Conservation (phyloP, 1,140 invertebrate species). For the Paraescarpia echinospica region DNA sequence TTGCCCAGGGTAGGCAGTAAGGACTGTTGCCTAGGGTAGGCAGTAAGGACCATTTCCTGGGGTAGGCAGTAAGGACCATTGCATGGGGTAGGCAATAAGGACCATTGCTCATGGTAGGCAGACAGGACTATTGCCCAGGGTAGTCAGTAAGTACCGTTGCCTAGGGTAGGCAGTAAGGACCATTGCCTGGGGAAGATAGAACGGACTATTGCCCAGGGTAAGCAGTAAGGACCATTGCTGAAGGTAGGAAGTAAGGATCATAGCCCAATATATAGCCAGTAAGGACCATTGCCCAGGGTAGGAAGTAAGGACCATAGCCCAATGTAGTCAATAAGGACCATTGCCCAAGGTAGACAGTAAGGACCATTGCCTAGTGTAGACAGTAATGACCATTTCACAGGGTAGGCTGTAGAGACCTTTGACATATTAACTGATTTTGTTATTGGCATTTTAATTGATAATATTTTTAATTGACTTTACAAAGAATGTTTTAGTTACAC, state of each 20-base stretch:
- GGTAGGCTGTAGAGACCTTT: background rate
- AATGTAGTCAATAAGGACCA: background rate
- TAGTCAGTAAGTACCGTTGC: background rate
- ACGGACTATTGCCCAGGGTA: background rate
- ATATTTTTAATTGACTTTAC: too few relatives aligned
- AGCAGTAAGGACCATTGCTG: background rate
- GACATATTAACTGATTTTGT: too few relatives aligned
- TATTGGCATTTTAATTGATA: too few relatives aligned
- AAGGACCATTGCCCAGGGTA: background rate
- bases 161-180: background rate
- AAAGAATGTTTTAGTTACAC: too few relatives aligned
- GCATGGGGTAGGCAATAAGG: background rate
- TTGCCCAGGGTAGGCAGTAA: background rate
- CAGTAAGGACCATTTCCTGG: background rate
- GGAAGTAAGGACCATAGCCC: background rate
- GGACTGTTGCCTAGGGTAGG: background rate
- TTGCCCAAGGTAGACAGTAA: background rate
- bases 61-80: background rate
- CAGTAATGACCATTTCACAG: background rate
- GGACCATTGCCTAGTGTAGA: background rate
- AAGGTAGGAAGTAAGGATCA: background rate
- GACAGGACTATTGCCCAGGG: background rate
- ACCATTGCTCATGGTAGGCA: background rate
- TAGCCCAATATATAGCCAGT: background rate
- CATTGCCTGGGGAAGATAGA: too few relatives aligned